These are phyloP conservation scores for Actinia tenebrosa DNA, from an alignment of 64 coral and sea anemone species.

Conservation along the genomic window DNA sequence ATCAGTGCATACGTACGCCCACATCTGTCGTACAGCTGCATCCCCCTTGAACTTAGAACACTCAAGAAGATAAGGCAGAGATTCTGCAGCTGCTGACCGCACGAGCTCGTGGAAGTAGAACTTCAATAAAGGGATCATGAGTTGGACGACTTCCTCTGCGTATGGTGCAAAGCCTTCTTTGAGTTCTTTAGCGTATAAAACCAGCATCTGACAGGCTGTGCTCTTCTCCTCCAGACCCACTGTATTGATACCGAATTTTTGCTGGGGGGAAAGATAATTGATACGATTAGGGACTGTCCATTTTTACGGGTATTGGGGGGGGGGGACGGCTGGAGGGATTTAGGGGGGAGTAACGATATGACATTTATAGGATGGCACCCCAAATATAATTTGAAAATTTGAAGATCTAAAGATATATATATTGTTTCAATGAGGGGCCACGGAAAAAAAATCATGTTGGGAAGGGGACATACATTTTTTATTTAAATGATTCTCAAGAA, in stretches of 20 bases:
- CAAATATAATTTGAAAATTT: no score
- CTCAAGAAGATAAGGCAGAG: conserved; percentile 79
- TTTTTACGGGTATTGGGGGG: no score
- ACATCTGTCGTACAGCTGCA: conserved; percentile 85
- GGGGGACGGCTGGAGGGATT: no score
- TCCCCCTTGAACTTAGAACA: conserved; percentile 89
- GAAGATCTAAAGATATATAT: no score
- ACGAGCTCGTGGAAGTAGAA: conserved; percentile 99
- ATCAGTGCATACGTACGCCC: conserved; percentile 88
- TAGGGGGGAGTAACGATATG: no score
- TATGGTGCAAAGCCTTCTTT: conserved; percentile 93
- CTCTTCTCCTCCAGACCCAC: conserved; percentile 96
- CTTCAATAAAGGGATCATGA: conserved; percentile 97
- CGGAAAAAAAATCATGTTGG: no score
- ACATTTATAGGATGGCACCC: no score
- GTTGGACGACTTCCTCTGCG: conserved; percentile 79
- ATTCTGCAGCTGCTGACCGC: conserved; percentile 87
- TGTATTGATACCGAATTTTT: conserved; percentile 99
- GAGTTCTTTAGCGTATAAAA: conserved; percentile 90
- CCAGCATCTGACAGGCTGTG: conserved; percentile 97
- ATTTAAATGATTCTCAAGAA: no score
- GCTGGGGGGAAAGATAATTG: conserved; percentile 19
- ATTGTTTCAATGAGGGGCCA: no score
- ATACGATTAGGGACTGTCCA: not conserved
- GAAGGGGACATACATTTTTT: no score